A percentile compares a stretch with the other conserved stretches of the same genome.
phyloP scores from a whole-genome alignment of 2,797 vertebrate genomes.

The Ispidina lecontei region DNA sequence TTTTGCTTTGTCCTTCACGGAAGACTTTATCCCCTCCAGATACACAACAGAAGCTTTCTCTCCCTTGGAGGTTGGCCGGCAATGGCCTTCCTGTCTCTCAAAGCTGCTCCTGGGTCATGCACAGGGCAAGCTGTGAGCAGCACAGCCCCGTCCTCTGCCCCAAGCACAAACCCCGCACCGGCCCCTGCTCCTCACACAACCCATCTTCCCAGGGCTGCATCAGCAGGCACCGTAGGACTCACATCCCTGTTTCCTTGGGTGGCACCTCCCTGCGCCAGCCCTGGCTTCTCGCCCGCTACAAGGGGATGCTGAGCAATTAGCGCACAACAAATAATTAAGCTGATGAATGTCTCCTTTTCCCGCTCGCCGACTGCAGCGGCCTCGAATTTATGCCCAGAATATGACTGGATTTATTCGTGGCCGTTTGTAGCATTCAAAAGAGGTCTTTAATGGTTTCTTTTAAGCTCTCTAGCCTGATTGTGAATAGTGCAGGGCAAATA shows the following conservation, averaged over 20 bases:
- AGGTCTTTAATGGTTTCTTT: constrained; percentile 61
- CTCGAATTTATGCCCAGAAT: constrained; percentile 33
- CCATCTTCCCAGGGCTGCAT: not conserved
- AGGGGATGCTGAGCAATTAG: constrained; percentile 17
- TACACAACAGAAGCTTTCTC: constrained; percentile 63
- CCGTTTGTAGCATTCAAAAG: constrained; percentile 18
- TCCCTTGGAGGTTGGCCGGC: constrained; percentile 31
- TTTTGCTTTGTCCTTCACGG: constrained; percentile 69
- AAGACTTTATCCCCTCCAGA: constrained; percentile 71
- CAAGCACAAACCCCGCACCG: not conserved
- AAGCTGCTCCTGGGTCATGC: constrained; percentile 38
- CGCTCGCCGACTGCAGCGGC: not conserved
- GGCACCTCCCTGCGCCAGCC: not conserved
- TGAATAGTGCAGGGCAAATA: constrained; percentile 30
- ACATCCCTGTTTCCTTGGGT: not conserved
- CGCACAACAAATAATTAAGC: constrained; percentile 28
- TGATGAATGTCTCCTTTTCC: constrained; percentile 34
- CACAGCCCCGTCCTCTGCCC: not conserved
- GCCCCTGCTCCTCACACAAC: not conserved
- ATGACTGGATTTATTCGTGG: constrained; percentile 23
- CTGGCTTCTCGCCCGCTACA: not conserved
- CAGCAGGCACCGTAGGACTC: fast-evolving
- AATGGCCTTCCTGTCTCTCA: constrained; percentile 38
- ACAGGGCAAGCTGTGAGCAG: not conserved
- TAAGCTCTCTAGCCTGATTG: constrained; percentile 47